Base-by-base conservation (phyloP, 2,113 vertebrate species). In the Nestor notabilis region DNA sequence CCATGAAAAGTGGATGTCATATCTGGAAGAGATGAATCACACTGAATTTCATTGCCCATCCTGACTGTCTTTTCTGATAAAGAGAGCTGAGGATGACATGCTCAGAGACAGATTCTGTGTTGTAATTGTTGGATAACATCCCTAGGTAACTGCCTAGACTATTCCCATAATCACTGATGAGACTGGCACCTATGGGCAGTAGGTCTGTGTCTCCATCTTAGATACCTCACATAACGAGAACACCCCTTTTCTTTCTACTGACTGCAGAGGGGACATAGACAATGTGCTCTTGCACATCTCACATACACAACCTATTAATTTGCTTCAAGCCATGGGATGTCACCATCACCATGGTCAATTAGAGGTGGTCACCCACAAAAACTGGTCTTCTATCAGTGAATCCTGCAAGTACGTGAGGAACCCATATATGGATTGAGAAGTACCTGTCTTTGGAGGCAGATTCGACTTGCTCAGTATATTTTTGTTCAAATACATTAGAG, bases 251-350 rank as follows among this genome's bases (percentile, higher is more conserved):
- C 68, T 85, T 60, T 37, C n/a, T 46, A 25, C 50, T 17, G 41
- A 3, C 60, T 28, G 4, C 55, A 8, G 27, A 61, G 23, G 24
- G 37, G 12, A 24, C 0, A 0, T 0, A 43, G 39, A 31, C 7
- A n/a, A 17, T 53, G 13, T 56, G 28, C 5, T 43, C 35, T 75
- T 21, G 10, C 41, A 28, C 20, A 55, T 25, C 66, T 74, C 37
- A 24, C 7, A 5, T 7, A 53, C 39, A 24, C 11, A 31, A 13
- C 16, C 33, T 28, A 4, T 31, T 10, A 17, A 28, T 82, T 83
- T 33, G 0, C 50, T 58, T 43, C 58, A 46, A 49, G 18, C 11
- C 17, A 5, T 8, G 56, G 29, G 43, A 50, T 33, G 53, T 13
- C 41, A 81, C 53, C 25, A 19, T 33, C n/a, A 39, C 10, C 5